Base-by-base conservation (phyloP, 2,797 vertebrate species). In the Cossypha niveicapilla region DNA sequence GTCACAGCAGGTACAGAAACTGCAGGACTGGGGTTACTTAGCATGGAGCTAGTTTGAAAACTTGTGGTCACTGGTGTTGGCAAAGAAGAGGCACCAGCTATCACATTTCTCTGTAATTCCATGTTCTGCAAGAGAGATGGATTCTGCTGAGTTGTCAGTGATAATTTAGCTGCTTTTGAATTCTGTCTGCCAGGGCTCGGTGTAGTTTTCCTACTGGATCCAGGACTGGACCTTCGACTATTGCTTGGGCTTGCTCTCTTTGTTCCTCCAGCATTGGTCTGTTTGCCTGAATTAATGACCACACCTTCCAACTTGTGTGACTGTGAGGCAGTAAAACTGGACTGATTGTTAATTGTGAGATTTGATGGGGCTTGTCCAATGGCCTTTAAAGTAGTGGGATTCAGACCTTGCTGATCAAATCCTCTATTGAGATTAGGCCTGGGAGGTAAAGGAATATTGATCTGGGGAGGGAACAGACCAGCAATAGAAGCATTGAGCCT, bases 351-450 rank as follows among this genome's bases (percentile, higher is more conserved):
- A 95, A 98, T 98, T 28, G 97, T 96, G 91, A 99, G 97, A 97
- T 96, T 98, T 50, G 98, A 98, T 70, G 99, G 99, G 57, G 99
- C 99, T 97, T 99, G 99, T 32, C 99, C 99, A 48, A 99, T 99
- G 81, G 99, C 99, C 98, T 99, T 99, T 75, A 99, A 96, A 92
- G 99, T 99, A 90, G 99, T 99, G 94, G 99, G 99, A 95, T 99
- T 99, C 90, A 99, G 98, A 95, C 99, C 99, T 96, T 99, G 99
- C 92, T 99, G 99, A 97, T 99, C 99, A 98, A 99, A 99, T 48
- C 99, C 99, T 95, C 99, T 98, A 72, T 98, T 99, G 93, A 99
- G 97, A 96, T 98, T 99, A 81, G 98, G 98, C 94, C 99, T 98
- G 18, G 99, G 99, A 95, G 99, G 99, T 92, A 99, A 97, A 95